Conservation (phyloP, 2,888 invertebrate genomes). For the Lasioglossum pauxillum region DNA sequence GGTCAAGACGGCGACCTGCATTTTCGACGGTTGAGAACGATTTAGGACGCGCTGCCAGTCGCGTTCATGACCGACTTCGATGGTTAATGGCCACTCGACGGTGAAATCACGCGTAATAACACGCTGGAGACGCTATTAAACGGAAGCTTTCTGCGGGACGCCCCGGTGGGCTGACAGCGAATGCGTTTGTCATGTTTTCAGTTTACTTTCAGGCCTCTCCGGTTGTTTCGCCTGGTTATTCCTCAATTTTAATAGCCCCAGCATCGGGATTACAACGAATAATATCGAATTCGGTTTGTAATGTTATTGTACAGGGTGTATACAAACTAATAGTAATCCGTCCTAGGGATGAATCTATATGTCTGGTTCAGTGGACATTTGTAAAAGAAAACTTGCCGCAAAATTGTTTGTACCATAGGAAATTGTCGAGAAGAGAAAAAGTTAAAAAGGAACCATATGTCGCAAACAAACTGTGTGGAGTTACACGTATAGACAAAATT, state of each 20-base stretch:
- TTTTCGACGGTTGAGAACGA: background rate
- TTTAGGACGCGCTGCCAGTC: conserved; percentile 9
- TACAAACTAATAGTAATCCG: too few species aligned
- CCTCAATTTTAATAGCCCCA: background rate
- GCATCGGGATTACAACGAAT: background rate
- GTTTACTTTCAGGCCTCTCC: background rate
- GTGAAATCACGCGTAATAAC: conserved; percentile 59
- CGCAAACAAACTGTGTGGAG: too few species aligned
- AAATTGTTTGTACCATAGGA: too few species aligned
- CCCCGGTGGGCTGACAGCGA: background rate
- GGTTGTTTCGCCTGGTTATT: background rate
- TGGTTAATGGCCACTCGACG: conserved; percentile 34
- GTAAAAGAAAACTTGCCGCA: too few species aligned
- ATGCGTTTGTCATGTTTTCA: conserved; percentile 22
- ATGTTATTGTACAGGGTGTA: background rate
- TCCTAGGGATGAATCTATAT: too few species aligned
- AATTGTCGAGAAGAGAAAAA: too few species aligned
- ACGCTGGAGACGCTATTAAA: conserved; percentile 37
- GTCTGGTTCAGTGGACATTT: too few species aligned
- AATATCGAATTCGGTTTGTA: background rate
- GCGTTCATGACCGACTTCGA: conserved; percentile 52
- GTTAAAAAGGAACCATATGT: too few species aligned
- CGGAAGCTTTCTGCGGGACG: conserved; percentile 32
- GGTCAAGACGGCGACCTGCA: background rate
- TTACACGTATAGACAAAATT: too few species aligned